A percentile compares a stretch with the other conserved stretches of the same genome.
Evolutionary conservation across 2,797 vertebrate genomes (phyloP).

Genomic region (Galagoides demidoff): DNA sequence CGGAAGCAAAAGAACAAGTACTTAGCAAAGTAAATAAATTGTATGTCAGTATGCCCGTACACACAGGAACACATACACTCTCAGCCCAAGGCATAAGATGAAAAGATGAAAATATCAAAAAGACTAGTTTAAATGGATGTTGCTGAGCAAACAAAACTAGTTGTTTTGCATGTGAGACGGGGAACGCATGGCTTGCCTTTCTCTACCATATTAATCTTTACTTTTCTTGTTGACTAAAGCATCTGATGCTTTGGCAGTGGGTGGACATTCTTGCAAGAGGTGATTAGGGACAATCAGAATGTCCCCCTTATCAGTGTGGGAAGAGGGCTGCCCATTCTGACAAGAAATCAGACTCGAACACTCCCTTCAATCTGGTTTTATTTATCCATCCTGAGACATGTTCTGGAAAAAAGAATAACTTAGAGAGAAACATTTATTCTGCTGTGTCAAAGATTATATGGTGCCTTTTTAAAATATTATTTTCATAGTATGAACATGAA

Average conservation of each 20-base stretch:
- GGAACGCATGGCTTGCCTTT: neutral
- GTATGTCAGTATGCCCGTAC: neutral
- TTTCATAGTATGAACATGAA: neutral
- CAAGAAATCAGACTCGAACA: neutral
- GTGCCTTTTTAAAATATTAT: slow-evolving; percentile 18
- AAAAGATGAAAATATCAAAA: neutral
- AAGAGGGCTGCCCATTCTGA: neutral
- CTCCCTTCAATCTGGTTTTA: neutral
- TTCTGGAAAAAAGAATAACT: neutral
- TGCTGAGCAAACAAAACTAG: neutral
- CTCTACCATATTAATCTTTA: neutral
- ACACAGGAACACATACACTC: too few relatives aligned
- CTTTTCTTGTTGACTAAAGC: neutral
- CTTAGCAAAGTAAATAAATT: neutral
- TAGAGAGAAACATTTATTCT: neutral
- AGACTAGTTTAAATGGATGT: neutral
- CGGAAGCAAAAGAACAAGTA: neutral
- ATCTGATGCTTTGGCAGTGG: neutral
- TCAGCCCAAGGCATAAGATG: neutral
- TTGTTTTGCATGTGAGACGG: neutral
- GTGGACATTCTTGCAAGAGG: neutral
- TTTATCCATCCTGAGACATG: neutral
- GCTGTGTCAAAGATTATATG: neutral
- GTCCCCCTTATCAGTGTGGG: neutral
- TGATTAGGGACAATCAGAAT: neutral